Percentiles rank a stretch among this genome's conserved stretches.
These are phyloP conservation scores for Daboia siamensis DNA, from an alignment of 2,113 vertebrate genomes.

Conservation along the genomic window DNA sequence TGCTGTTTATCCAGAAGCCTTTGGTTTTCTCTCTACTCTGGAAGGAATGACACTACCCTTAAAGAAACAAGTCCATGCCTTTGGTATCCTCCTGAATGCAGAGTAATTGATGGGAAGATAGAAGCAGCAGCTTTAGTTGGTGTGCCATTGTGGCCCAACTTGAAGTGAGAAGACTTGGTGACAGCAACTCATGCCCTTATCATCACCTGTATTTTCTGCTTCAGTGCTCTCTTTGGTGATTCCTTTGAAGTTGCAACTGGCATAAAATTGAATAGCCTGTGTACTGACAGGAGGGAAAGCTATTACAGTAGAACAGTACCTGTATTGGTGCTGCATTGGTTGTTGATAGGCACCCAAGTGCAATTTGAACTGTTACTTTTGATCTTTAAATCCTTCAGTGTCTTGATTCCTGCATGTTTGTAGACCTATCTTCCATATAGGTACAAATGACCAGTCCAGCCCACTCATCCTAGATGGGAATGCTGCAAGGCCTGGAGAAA, in stretches of 20 bases:
- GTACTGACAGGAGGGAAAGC: too few species aligned
- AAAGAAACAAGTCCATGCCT: neutral
- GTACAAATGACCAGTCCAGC: too few species aligned
- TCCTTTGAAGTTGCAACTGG: neutral
- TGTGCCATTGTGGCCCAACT: neutral
- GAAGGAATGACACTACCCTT: neutral
- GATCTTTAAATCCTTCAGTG: too few species aligned
- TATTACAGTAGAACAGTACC: too few species aligned
- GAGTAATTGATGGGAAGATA: neutral
- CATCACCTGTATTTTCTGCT: neutral
- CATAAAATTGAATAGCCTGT: neutral
- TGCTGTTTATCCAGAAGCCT: neutral
- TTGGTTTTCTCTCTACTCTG: neutral
- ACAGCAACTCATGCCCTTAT: neutral
- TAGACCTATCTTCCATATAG: too few species aligned
- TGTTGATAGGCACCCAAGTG: too few species aligned
- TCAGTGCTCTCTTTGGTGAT: neutral
- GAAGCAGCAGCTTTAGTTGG: neutral
- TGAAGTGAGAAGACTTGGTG: neutral
- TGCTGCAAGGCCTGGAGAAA: too few species aligned
- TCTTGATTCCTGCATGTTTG: too few species aligned
- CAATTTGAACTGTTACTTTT: too few species aligned
- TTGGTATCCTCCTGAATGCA: neutral
- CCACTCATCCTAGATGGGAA: too few species aligned
- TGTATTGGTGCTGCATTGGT: too few species aligned